Base-by-base conservation (phyloP, 2,113 vertebrate species). In the Craseonycteris thonglongyai region DNA sequence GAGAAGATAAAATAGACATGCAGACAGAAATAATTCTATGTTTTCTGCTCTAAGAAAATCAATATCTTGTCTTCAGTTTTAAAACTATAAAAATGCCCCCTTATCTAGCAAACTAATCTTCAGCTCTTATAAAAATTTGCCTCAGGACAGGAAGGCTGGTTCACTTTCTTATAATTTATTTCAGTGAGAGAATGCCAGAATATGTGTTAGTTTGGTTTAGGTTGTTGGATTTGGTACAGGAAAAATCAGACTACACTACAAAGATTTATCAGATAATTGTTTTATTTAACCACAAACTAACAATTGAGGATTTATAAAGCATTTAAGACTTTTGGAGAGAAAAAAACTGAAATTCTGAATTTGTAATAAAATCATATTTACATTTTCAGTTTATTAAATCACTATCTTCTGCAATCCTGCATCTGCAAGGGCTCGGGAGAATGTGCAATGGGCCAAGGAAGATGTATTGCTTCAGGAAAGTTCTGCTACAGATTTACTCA, bases 181-280 rank as follows among this genome's bases (percentile, higher is more conserved):
- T 81, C 72, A 84, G 45, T 82, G 49, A 71, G 84, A 90, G 51
- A 78, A 94, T 91, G 88, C 96, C 95, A 97, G 87, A 96, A 96
- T 93, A 96, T 94, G 76, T 96, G 95, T 93, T 96, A 96, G 90
- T 79, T 88, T 97, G 90, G 76, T 93, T 97, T 95, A 97, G 96
- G 84, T 95, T 94, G 88, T 94, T 97, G 96, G 95, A 95, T 90
- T 75, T 93, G 88, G 51, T 90, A 92, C 92, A 97, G 95, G 96
- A 96, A 96, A 96, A 94, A 96, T 94, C 87, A 97, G 76, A 97
- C 95, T 92, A 79, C 80, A 79, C 72, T 90, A 93, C 88, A 88
- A 97, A 94, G 91, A 90, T 97, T 94, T 96, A 95, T 94, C 94
- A 96, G 94, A 95, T 96, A 92, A 97, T 97, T 97, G 87, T 95